Conservation (phyloP, 1,140 invertebrate species). For the Scylla paramamosain region DNA sequence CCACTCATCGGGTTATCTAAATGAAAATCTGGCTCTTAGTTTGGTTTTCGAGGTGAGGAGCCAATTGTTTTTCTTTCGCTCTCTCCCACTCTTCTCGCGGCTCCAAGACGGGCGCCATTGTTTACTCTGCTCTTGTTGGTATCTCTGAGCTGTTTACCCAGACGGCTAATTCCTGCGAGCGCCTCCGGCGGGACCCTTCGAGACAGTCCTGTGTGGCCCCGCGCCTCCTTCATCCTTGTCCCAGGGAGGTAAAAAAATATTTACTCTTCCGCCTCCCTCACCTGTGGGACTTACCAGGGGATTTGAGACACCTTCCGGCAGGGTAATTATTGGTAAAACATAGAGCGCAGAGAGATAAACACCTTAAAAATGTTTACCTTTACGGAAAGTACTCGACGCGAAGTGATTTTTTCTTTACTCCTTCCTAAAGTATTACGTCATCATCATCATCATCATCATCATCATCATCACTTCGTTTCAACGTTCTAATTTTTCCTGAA, state of each 20-base stretch:
- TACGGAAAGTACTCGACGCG: background rate
- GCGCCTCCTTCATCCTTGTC: background rate
- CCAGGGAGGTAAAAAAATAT: background rate
- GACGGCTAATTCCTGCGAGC: background rate
- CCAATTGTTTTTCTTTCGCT: background rate
- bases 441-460: no score
- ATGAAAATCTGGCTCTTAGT: constrained; percentile 22
- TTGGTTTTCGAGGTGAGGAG: constrained; percentile 7
- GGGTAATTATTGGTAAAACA: background rate
- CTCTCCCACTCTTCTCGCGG: background rate
- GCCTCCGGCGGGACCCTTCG: background rate
- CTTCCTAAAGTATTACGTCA: no score
- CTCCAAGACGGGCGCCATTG: background rate
- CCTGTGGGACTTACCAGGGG: background rate
- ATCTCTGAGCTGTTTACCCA: background rate
- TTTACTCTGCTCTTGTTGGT: background rate
- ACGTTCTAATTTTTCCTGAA: no score
- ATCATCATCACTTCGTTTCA: no score
- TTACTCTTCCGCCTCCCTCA: background rate
- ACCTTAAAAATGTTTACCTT: background rate
- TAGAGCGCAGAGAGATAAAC: background rate
- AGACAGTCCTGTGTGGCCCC: background rate
- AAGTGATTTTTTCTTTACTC: no score
- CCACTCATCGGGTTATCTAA: background rate
- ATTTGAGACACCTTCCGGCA: background rate